Evolutionary conservation across 2,113 vertebrate species (phyloP).

Genomic region (Hirundichthys speculiger): DNA sequence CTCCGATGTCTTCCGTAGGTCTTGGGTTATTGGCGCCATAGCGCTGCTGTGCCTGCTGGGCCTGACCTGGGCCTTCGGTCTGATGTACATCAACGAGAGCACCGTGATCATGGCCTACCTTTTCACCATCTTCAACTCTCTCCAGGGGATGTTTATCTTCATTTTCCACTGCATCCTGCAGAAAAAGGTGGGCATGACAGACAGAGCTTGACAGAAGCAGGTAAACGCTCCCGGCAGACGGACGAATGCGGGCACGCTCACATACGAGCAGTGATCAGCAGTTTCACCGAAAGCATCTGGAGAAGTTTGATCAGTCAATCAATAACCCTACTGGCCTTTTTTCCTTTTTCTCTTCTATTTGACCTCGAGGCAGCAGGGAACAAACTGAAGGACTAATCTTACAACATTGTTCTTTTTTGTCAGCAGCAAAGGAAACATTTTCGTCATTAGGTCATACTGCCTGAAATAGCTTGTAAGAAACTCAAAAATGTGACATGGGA

Average conservation of each 20-base stretch:
- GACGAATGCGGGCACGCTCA: slow-evolving; percentile 9
- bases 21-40: slow-evolving; percentile 99
- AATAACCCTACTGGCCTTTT: slow-evolving; percentile 8
- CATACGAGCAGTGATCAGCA: slow-evolving; percentile 18
- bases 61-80: slow-evolving; percentile 97
- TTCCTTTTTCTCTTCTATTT: slow-evolving; percentile 11
- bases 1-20: slow-evolving; percentile 77
- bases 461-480: too few relatives aligned
- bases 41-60: slow-evolving; percentile 97
- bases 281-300: slow-evolving; percentile 36
- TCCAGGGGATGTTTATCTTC: slow-evolving; percentile 99
- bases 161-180: slow-evolving; percentile 99
- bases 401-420: too few relatives aligned
- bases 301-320: slow-evolving; percentile 49
- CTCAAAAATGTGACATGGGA: too few relatives aligned
- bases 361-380: slow-evolving; percentile 29
- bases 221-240: neutral
- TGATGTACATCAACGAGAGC: slow-evolving; percentile 99
- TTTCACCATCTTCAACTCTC: slow-evolving; percentile 99
- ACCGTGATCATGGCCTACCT: slow-evolving; percentile 99
- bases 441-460: too few relatives aligned
- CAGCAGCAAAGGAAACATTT: too few relatives aligned
- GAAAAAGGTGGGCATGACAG: slow-evolving; percentile 90
- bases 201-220: too few relatives aligned
- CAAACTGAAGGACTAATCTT: slow-evolving; percentile 1